Percentiles rank a stretch among this genome's conserved stretches.
phyloP scores from a whole-genome alignment of 2,113 vertebrate genomes.

The Cololabis saira region DNA sequence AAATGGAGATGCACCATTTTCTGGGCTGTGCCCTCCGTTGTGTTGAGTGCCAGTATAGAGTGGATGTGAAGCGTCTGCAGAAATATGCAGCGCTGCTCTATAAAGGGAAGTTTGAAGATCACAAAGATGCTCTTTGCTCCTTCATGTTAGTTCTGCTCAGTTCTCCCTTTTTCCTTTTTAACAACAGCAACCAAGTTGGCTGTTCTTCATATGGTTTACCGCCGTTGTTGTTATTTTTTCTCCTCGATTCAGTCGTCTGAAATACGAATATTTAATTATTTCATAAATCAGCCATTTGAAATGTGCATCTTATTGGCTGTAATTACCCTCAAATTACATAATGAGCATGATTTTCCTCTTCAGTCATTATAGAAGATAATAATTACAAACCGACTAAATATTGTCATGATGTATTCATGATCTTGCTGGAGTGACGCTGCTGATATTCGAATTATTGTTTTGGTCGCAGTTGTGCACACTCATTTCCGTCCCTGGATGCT shows the following conservation, averaged over 20 bases:
- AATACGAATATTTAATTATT: not conserved
- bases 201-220: not conserved
- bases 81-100: conserved; percentile 36
- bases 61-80: conserved; percentile 54
- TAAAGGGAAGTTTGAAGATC: conserved; percentile 51
- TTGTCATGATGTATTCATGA: too few species aligned
- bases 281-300: not conserved
- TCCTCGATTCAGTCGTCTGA: not conserved
- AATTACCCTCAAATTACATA: not conserved
- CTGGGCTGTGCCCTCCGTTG: conserved; percentile 6
- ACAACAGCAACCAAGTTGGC: too few species aligned
- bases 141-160: conserved; percentile 47
- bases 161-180: conserved; percentile 25
- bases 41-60: conserved; percentile 7
- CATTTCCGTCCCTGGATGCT: too few species aligned
- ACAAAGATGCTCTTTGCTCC: conserved; percentile 37
- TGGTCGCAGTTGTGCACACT: too few species aligned
- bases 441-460: too few species aligned
- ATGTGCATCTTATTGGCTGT: not conserved
- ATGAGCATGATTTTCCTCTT: not conserved
- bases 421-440: too few species aligned
- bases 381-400: not conserved
- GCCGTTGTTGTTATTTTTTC: not conserved
- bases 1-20: not conserved
- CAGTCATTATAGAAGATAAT: not conserved